Percentiles rank a stretch among this genome's conserved stretches.
Conservation (phyloP, 2,888 invertebrate genomes). For the Tineola bisselliella region DNA sequence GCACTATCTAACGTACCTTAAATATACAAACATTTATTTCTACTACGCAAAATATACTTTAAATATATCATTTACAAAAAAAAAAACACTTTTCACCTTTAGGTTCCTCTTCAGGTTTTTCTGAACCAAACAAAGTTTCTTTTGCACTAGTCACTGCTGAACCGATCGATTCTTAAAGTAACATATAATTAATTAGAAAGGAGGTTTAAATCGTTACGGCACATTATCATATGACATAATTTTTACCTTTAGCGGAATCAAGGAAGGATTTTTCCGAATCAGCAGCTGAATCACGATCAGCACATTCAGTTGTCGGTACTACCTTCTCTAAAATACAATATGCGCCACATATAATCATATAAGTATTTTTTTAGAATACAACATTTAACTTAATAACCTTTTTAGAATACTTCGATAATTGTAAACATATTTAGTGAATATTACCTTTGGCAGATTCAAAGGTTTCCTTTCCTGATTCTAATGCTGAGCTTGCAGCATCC, state of each 20-base stretch:
- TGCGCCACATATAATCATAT: not conserved
- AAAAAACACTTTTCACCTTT: not conserved
- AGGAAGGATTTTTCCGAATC: slow-evolving; percentile 28
- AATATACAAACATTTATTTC: too few species aligned
- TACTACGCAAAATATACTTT: too few species aligned
- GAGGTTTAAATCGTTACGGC: too few species aligned
- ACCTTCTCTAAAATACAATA: slow-evolving; percentile 28
- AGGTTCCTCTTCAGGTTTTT: slow-evolving; percentile 18
- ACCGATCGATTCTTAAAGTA: slow-evolving; percentile 23
- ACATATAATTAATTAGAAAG: not conserved
- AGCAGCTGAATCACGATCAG: slow-evolving; percentile 21
- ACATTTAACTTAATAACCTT: too few species aligned
- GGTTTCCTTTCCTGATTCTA: slow-evolving; percentile 6
- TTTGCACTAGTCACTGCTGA: slow-evolving; percentile 34
- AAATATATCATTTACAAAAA: too few species aligned
- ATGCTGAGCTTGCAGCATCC: not conserved
- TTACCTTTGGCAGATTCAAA: not conserved
- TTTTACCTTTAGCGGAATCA: slow-evolving; percentile 35
- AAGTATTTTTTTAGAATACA: not conserved
- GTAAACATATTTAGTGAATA: not conserved
- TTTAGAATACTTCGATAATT: not conserved
- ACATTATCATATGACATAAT: not conserved
- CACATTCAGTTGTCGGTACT: slow-evolving; percentile 30
- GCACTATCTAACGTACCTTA: slow-evolving; percentile 25
- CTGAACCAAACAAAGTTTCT: slow-evolving; percentile 27